These are phyloP conservation scores for Oreocharis arfaki DNA, from an alignment of 2,113 vertebrate genomes.

Conservation along the genomic window DNA sequence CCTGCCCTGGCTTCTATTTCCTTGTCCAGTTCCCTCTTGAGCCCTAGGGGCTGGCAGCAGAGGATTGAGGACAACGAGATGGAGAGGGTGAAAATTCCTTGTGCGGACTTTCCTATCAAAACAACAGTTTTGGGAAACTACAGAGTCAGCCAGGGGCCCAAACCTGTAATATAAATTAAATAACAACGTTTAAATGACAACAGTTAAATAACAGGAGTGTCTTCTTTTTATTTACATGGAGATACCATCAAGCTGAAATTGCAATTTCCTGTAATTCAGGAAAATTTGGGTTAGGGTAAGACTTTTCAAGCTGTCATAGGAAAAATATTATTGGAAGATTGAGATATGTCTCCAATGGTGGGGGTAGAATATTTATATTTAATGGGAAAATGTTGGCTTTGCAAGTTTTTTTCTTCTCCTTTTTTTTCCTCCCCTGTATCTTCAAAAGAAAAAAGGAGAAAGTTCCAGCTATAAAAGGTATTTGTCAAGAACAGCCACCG, in stretches of 20 bases:
- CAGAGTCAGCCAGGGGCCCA: background rate
- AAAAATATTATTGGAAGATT: background rate
- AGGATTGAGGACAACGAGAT: fast-evolving
- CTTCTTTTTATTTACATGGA: background rate
- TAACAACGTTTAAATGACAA: background rate
- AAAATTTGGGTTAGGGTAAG: background rate
- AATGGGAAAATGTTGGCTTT: conserved; percentile 47
- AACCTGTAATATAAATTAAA: background rate
- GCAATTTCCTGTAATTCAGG: background rate
- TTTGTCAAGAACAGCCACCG: conserved; percentile 70
- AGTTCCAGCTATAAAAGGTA: conserved; percentile 49
- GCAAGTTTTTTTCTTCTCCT: conserved; percentile 11
- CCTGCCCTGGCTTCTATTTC: background rate
- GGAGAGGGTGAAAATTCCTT: background rate
- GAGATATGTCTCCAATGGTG: background rate
- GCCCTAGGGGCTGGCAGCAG: background rate
- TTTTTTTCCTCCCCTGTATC: conserved; percentile 6
- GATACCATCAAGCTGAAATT: background rate
- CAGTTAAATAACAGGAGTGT: background rate
- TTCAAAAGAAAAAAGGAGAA: conserved; percentile 50
- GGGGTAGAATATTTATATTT: conserved; percentile 42
- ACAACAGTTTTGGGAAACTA: background rate
- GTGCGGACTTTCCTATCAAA: background rate
- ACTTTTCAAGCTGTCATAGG: background rate
- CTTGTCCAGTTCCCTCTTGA: background rate